Base-by-base conservation (phyloP, 2,888 invertebrate species). In the Lasioglossum vierecki region DNA sequence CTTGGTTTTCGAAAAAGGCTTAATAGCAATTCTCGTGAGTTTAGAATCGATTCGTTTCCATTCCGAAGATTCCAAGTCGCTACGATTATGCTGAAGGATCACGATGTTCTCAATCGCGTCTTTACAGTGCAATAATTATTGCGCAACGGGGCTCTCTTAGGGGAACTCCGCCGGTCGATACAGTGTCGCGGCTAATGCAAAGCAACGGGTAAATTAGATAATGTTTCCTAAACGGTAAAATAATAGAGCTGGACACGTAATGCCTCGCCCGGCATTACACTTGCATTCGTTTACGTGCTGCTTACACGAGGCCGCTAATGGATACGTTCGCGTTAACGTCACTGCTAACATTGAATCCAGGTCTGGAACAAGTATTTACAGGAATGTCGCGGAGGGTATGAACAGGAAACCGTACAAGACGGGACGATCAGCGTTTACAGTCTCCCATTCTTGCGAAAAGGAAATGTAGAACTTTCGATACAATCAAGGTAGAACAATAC, bases 191-290 rank as follows among this genome's bases (percentile, higher is more conserved):
- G 66, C 78, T 66, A 70, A 82, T 63, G 71, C 44, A 15, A 78
- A 78, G 70, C 26, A 71, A 78, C 78, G 35, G 71, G 78, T 70
- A 49, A 72, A 84, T 83, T 83, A 84, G 74, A 84, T 71, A 74
- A 84, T 77, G 57, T 60, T 77, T 60, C 39, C n/a, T 35, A 70
- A 82, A 79, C 78, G 74, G 71, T 53, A 49, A 71, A 84, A 83
- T 78, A 84, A 83, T 39, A 75, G 75, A 30, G 15, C 15, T 60
- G 83, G 35, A 35, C 74, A 70, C 46, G 73, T 76, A 73, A 77
- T 39, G 35, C 30, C 30, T 22, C 41, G 70, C 15, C 60, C 4
- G 68, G 18, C 26, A 44, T 44, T 44, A 44, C 44, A 35, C 41
- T 30, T n/a, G 77, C 77, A 77, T 84, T 84, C 74, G 74, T 78